A percentile compares a stretch with the other conserved stretches of the same genome.
Evolutionary conservation across 2,113 vertebrate species (phyloP).

Genomic region (Platysteira castanea): DNA sequence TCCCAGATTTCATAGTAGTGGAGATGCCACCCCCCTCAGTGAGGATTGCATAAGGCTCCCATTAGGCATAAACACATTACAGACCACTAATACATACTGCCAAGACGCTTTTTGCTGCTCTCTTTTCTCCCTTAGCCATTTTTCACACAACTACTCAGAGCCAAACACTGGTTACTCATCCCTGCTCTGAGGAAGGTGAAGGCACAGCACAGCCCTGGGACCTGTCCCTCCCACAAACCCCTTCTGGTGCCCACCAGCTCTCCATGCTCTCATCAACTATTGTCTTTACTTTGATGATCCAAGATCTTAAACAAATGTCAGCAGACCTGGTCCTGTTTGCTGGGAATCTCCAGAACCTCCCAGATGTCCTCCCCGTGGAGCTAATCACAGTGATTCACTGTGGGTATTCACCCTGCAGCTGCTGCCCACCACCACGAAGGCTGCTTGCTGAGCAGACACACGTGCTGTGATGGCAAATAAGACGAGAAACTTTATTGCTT

Average conservation of each 20-base stretch:
- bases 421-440: not conserved
- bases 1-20: not conserved
- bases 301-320: rapidly evolving
- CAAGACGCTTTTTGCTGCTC: not conserved
- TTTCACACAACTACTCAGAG: not conserved
- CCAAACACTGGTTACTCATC: not conserved
- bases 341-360: not conserved
- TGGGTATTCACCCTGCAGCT: not conserved
- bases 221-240: not conserved
- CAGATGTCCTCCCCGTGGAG: not conserved
- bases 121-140: not conserved
- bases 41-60: not conserved
- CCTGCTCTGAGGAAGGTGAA: not conserved
- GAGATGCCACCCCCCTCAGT: not conserved
- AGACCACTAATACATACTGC: not conserved
- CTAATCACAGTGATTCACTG: not conserved
- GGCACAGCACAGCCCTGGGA: not conserved
- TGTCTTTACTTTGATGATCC: not conserved
- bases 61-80: not conserved
- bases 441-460: not conserved
- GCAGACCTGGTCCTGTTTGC: not conserved
- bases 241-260: not conserved
- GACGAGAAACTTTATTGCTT: not conserved
- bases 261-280: rapidly evolving
- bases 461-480: not conserved